phyloP scores from a whole-genome alignment of 2,113 vertebrate species.

The Excalfactoria chinensis region DNA sequence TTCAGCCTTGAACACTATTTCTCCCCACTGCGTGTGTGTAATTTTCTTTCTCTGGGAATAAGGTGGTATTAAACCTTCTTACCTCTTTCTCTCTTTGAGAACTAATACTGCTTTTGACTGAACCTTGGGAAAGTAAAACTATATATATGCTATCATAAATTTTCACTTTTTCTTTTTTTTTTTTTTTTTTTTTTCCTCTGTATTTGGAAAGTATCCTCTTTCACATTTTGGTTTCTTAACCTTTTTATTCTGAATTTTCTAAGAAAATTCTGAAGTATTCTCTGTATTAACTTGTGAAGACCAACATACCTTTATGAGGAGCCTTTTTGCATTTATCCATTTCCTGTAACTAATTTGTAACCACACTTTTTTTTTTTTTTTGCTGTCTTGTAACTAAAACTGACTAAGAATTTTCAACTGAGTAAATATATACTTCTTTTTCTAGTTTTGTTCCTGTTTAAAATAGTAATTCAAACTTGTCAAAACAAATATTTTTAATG shows the following conservation, averaged over 20 bases:
- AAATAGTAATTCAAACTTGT: not conserved
- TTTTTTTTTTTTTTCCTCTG: too few relatives aligned
- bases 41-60: not conserved
- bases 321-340: not conserved
- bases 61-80: not conserved
- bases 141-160: not conserved
- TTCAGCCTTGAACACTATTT: not conserved
- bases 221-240: not conserved
- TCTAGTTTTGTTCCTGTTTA: not conserved
- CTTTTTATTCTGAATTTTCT: not conserved
- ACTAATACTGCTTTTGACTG: not conserved
- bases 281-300: not conserved
- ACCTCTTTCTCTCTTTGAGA: not conserved
- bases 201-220: not conserved
- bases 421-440: not conserved
- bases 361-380: not conserved
- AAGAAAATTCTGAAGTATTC: not conserved
- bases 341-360: not conserved
- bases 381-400: not conserved
- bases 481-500: not conserved
- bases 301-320: not conserved
- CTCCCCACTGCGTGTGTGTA: not conserved
- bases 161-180: not conserved
- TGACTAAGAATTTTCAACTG: not conserved
- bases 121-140: not conserved